Evolutionary conservation across 2,797 vertebrate species (phyloP).

Genomic region (Bucorvus abyssinicus): DNA sequence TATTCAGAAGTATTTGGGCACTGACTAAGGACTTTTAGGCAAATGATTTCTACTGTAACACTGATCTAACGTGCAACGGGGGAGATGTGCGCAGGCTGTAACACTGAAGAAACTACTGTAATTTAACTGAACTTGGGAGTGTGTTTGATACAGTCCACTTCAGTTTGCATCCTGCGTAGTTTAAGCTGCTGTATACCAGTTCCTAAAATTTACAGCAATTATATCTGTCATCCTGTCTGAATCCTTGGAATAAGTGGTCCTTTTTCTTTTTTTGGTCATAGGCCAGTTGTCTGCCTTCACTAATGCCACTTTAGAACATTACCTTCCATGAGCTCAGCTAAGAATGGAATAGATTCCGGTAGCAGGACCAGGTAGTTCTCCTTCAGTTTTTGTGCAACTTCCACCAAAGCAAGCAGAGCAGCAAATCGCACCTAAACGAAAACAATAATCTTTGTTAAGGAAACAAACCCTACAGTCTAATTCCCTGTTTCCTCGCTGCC

Average conservation of each 20-base stretch:
- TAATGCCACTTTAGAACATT: constrained; percentile 18
- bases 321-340: constrained; percentile 99
- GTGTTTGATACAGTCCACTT: background rate
- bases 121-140: background rate
- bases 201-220: background rate
- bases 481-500: background rate
- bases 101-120: fast-evolving
- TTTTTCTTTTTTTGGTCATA: background rate
- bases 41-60: background rate
- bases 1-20: background rate
- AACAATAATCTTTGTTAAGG: background rate
- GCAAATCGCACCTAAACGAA: constrained; percentile 88
- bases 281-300: background rate
- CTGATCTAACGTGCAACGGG: background rate
- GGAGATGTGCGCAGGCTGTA: background rate
- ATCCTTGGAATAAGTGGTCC: background rate
- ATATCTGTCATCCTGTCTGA: background rate
- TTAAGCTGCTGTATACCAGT: background rate
- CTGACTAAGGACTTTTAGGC: background rate
- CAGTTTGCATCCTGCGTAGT: background rate
- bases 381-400: constrained; percentile 87
- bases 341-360: constrained; percentile 94
- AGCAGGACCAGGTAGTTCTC: constrained; percentile 93
- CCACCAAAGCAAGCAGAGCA: constrained; percentile 84
- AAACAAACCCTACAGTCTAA: background rate